These are phyloP conservation scores for Philotrypesis tridentata DNA, from an alignment of 1,140 invertebrate species.

Conservation along the genomic window DNA sequence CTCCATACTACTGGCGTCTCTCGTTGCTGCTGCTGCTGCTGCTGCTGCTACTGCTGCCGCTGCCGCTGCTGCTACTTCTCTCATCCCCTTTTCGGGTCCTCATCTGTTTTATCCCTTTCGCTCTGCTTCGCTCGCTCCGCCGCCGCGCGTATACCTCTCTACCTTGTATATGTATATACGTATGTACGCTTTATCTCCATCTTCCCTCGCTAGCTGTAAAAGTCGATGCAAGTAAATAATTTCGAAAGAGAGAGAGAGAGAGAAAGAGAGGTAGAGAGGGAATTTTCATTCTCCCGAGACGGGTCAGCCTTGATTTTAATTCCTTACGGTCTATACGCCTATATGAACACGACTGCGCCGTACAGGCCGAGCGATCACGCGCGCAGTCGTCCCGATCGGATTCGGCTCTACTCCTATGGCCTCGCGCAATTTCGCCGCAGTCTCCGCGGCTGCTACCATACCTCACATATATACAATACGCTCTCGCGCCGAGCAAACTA, in stretches of 20 bases:
- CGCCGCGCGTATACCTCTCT: not conserved
- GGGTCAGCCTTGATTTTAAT: not conserved
- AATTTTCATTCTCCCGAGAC: not conserved
- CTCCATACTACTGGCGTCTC: constrained; percentile 28
- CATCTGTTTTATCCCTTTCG: constrained; percentile 52
- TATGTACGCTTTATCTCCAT: constrained; percentile 31
- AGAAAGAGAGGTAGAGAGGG: no score
- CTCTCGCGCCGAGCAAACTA: not conserved
- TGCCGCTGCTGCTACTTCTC: not conserved
- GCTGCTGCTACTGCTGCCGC: no score
- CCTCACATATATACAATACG: not conserved
- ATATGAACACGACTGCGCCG: no score
- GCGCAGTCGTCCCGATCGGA: not conserved
- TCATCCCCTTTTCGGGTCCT: constrained; percentile 36
- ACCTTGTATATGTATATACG: no score
- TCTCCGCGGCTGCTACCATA: no score
- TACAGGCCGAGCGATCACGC: not conserved
- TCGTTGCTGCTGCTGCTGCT: not conserved
- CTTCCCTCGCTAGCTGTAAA: constrained; percentile 25
- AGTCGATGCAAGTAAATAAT: constrained; percentile 70
- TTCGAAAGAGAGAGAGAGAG: not conserved
- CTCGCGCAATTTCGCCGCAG: not conserved
- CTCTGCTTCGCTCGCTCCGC: constrained; percentile 41
- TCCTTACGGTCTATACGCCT: not conserved
- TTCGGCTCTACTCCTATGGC: not conserved